Evolutionary conservation across 2,888 invertebrate genomes (phyloP), one percentile per base, ranked within the genome.

Genomic region (Tenthredo mesomela): DNA sequence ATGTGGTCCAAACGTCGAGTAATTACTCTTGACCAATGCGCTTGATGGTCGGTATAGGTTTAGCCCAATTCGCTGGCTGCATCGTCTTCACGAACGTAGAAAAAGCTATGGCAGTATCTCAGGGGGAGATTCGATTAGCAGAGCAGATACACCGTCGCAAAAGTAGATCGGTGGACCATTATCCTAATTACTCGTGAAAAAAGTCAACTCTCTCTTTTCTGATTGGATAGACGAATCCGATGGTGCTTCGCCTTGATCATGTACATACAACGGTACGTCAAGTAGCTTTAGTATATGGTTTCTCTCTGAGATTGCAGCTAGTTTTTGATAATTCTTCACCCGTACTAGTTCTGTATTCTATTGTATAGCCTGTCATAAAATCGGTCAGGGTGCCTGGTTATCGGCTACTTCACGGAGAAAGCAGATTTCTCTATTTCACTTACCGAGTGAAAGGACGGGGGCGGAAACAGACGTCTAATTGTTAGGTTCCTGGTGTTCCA

Each of bases 351-450:
- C 61, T 40, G 80, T 80, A 80, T 80, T 80, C 80, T 15, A 37
- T 54, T 25, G 18, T 77, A 50, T 25, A 50, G 29, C 77, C 77
- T 18, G 77, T 54, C 77, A 77, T 80, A 80, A 80, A 80, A 40
- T 58, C 37, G 61, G n/a, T 25, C 61, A 33, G 80, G 80, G 80
- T 80, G 80, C 37, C 61, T 40, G 21, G 21, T 61, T 50, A 80
- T 80, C 80, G 80, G 58, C 58, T 21, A 80, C 61, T 82, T 65
- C 40, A 47, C 25, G 67, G 82, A 82, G 82, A 82, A 82, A 82
- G 82, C 50, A 50, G 82, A 70, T 82, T 82, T 82, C 82, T 82
- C 82, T 47, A 80, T 61, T 80, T 54, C 29, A 50, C 77, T 21
- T 25, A 25, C 21, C 40, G 58, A 80, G 80, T 61, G 58, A 80